phyloP scores from a whole-genome alignment of 2,113 vertebrate species.

The Calypte anna region DNA sequence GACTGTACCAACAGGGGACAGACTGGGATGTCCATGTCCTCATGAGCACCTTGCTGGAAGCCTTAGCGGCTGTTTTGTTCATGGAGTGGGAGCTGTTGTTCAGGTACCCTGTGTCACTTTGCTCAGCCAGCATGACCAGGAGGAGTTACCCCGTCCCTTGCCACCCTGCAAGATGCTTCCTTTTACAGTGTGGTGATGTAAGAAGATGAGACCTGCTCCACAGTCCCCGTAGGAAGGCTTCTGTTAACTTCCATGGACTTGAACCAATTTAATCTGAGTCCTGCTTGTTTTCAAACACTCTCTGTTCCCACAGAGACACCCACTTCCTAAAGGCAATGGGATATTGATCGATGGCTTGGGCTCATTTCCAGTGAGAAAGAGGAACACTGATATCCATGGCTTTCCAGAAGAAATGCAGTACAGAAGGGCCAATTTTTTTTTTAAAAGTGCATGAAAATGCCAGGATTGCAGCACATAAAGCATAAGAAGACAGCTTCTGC shows the following conservation, averaged over 20 bases:
- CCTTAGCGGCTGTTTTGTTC: not conserved
- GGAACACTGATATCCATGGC: not conserved
- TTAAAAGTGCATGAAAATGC: not conserved
- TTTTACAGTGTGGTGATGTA: not conserved
- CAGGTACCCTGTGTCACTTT: not conserved
- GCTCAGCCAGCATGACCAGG: not conserved
- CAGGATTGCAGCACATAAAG: not conserved
- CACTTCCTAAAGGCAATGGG: not conserved
- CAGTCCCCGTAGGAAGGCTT: not conserved
- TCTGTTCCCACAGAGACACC: not conserved
- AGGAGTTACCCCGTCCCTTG: not conserved
- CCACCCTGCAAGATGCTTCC: not conserved
- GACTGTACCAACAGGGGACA: not conserved
- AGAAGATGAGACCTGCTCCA: not conserved
- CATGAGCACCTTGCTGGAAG: not conserved
- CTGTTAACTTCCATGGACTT: not conserved
- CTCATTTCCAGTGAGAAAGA: not conserved
- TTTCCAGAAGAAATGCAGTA: not conserved
- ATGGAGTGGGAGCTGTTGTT: not conserved
- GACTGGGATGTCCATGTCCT: not conserved
- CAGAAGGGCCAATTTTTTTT: not conserved
- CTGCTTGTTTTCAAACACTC: not conserved
- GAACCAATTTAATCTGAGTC: not conserved
- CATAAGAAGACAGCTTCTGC: not conserved
- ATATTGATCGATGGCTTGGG: not conserved